Conservation (phyloP, 2,888 invertebrate species). For the Acrocyrtus sp. region DNA sequence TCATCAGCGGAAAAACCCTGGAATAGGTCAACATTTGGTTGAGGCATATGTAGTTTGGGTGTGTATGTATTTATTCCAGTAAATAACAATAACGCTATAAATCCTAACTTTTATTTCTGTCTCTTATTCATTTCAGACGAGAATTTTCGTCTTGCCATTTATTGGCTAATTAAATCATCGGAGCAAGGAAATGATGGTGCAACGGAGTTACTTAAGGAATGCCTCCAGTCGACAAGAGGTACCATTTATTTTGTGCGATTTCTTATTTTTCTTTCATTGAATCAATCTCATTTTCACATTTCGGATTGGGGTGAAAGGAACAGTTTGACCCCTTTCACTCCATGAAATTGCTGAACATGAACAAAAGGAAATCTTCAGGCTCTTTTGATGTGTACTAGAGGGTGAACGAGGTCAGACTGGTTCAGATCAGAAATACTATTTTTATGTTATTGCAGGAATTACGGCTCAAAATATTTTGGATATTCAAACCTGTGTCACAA, state of each 20-base stretch:
- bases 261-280: not conserved
- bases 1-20: too few relatives aligned
- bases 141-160: conserved; percentile 83
- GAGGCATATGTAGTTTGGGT: too few relatives aligned
- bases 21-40: too few relatives aligned
- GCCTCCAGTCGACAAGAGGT: conserved; percentile 75
- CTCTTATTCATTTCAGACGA: conserved; percentile 70
- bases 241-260: too few relatives aligned
- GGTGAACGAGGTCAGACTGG: not conserved
- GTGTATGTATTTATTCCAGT: too few relatives aligned
- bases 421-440: not conserved
- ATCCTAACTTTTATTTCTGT: conserved; percentile 1
- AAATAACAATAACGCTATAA: not conserved
- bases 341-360: too few relatives aligned
- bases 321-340: too few relatives aligned
- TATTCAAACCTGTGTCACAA: conserved; percentile 81
- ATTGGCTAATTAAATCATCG: conserved; percentile 93
- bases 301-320: too few relatives aligned
- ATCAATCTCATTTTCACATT: too few relatives aligned
- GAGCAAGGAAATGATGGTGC: conserved; percentile 92
- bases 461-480: conserved; percentile 79
- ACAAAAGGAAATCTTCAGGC: too few relatives aligned
- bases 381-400: not conserved
- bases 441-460: conserved; percentile 73
- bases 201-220: conserved; percentile 79